Evolutionary conservation across 2,113 vertebrate species (phyloP).

Genomic region (Chloebia gouldiae): DNA sequence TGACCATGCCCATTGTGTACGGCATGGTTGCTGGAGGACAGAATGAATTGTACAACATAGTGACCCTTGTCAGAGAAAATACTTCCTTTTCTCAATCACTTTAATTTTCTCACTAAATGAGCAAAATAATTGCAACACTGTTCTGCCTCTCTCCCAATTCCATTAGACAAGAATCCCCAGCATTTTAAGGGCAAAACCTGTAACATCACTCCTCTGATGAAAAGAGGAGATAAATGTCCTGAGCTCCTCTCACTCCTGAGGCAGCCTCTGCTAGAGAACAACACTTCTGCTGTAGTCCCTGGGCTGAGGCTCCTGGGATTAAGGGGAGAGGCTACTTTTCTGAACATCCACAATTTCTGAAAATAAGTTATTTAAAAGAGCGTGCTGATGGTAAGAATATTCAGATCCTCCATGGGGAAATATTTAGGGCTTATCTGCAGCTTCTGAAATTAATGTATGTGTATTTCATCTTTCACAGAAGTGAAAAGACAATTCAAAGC

Average conservation of each 20-base stretch:
- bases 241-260: rapidly evolving
- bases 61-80: neutral
- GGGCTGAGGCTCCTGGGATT: neutral
- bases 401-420: neutral
- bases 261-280: neutral
- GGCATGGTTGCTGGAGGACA: neutral
- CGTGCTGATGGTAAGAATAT: neutral
- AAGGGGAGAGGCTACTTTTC: neutral
- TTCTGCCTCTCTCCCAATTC: neutral
- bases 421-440: neutral
- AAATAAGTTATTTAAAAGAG: neutral
- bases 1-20: neutral
- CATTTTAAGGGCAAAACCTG: neutral
- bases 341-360: neutral
- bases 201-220: rapidly evolving
- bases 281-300: neutral
- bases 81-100: neutral
- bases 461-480: neutral
- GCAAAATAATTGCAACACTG: neutral
- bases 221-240: neutral
- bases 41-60: neutral
- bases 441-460: neutral
- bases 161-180: neutral
- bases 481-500: neutral
- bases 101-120: neutral